Evolutionary conservation across 2,797 vertebrate genomes (phyloP), one percentile per base, ranked within the genome.

Genomic region (Diplodus puntazzo): DNA sequence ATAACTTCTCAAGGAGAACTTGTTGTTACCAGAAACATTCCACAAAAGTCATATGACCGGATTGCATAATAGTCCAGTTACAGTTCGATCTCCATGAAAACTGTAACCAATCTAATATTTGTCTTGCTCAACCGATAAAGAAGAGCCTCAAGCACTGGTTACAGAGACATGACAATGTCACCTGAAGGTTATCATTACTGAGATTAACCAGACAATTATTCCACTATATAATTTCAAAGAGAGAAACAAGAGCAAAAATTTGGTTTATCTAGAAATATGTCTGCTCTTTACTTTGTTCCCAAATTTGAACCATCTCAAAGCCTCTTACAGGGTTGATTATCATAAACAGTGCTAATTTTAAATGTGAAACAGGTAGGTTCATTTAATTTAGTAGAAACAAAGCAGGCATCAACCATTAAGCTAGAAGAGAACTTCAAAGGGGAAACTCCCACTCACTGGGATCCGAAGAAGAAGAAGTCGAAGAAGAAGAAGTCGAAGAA

Each of bases 41-140:
- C 79, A 59, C 17, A 52, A 48, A 74, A 85, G 78, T 83, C 82
- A 88, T 73, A 84, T 81, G 81, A 89, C 50, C 73, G 27, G 65
- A 67, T 75, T 85, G 58, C 60, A 63, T 72, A 77, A 83, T 59
- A 60, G 16, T 27, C 10, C 34, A 27, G 66, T 25, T 84, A 66
- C 53, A 74, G 62, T 64, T 55, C 16, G 16, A 69, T 62, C 46
- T 39, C 73, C 23, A 57, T 66, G 58, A 69, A 74, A 77, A 52
- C 42, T 53, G 45, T 55, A 50, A 62, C 54, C 0, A 64, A 78
- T 74, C 53, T 20, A 46, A 61, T 4, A 58, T 69, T 72, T 52
- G 10, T 75, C 60, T 69, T 46, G 45, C 70, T 62, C 70, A 39
- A 75, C 50, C 73, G 50, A 80, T 71, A 46, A 62, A 3, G 12